Percentiles rank a stretch among this genome's conserved stretches.
phyloP scores from a whole-genome alignment of 2,888 invertebrate species.

The Portevinia maculata region DNA sequence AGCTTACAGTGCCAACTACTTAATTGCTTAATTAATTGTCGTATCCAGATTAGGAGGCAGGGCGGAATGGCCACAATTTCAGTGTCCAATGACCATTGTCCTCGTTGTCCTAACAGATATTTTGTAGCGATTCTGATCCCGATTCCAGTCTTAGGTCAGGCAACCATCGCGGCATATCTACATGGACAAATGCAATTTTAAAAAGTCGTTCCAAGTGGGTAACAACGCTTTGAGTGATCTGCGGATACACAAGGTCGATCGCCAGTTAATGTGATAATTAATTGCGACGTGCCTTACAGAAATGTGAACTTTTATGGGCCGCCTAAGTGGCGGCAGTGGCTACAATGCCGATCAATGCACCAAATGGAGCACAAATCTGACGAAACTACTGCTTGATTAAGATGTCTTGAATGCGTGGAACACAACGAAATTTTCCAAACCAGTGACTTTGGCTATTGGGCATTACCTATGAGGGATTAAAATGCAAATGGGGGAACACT shows the following conservation, averaged over 20 bases:
- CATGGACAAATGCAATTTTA: constrained; percentile 52
- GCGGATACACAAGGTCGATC: constrained; percentile 46
- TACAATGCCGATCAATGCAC: constrained; percentile 2
- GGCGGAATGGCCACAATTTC: constrained; percentile 27
- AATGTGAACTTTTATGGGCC: constrained; percentile 68
- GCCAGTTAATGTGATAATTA: constrained; percentile 64
- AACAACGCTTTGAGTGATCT: constrained; percentile 18
- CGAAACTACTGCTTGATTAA: constrained; percentile 55
- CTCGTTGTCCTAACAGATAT: constrained; percentile 19
- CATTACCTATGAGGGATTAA: constrained; percentile 17
- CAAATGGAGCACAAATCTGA: constrained; percentile 65
- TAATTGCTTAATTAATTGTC: constrained; percentile 74
- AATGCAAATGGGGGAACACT: neutral
- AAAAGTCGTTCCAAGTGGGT: constrained; percentile 39
- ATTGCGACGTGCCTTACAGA: constrained; percentile 67
- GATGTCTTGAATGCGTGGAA: constrained; percentile 53
- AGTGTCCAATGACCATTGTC: constrained; percentile 45
- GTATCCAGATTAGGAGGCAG: constrained; percentile 58
- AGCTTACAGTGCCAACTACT: constrained; percentile 62
- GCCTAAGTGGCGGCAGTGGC: constrained; percentile 30
- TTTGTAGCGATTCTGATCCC: constrained; percentile 25
- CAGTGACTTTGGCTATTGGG: constrained; percentile 31
- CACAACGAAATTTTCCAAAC: constrained; percentile 43
- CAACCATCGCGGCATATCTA: neutral
- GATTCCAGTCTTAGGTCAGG: constrained; percentile 59